Percentiles rank a stretch among this genome's conserved stretches.
phyloP scores from a whole-genome alignment of 2,797 vertebrate genomes.

The Notolepis coatsorum region DNA sequence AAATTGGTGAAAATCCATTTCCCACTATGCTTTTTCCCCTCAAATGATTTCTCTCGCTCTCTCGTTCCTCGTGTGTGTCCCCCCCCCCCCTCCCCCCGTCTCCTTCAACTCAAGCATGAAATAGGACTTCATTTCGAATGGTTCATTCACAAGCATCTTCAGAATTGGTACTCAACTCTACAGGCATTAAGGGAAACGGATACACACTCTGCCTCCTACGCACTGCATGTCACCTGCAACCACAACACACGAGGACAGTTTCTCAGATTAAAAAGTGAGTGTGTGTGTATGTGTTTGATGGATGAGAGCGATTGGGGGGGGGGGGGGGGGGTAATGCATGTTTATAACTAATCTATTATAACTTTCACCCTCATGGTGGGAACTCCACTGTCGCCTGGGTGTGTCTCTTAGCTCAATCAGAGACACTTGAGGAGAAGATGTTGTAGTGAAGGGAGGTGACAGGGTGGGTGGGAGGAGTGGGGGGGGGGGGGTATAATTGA shows the following conservation, averaged over 20 bases:
- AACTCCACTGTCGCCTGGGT: neutral
- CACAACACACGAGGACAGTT: neutral
- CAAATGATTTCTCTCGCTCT: neutral
- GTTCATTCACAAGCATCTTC: constrained; percentile 31
- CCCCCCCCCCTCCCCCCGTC: too few species aligned
- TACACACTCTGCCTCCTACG: constrained; percentile 26
- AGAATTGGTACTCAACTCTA: constrained; percentile 24
- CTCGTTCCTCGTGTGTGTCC: neutral
- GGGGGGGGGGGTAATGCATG: constrained; percentile 1
- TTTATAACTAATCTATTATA: constrained; percentile 20
- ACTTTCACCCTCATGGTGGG: constrained; percentile 22
- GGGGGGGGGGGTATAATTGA: constrained; percentile 40
- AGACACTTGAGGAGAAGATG: constrained; percentile 36
- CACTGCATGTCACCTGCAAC: neutral
- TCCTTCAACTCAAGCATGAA: neutral
- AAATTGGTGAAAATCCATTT: constrained; percentile 7
- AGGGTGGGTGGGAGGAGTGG: constrained; percentile 33
- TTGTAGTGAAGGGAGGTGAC: constrained; percentile 17
- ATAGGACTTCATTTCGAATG: constrained; percentile 4
- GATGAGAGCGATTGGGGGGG: too few species aligned
- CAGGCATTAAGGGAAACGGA: constrained; percentile 34
- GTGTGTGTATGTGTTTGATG: constrained; percentile 5
- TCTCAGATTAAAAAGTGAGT: neutral
- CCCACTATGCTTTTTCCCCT: neutral
- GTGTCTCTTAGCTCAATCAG: constrained; percentile 30